Base-by-base conservation (phyloP, 1,140 invertebrate species). In the Drosophila serrata region DNA sequence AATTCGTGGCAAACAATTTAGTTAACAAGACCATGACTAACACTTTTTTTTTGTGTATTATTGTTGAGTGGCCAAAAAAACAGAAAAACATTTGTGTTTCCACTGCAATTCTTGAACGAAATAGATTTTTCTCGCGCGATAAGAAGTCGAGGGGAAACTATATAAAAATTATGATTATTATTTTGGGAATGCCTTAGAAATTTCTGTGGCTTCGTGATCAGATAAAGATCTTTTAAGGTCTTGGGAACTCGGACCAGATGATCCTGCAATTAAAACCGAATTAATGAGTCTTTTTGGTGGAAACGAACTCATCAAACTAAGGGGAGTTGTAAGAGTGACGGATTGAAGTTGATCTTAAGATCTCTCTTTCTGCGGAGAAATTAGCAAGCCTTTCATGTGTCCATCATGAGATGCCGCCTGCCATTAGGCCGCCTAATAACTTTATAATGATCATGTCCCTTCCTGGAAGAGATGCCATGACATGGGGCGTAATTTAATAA, bases 21-120 rank as follows among this genome's bases (percentile, higher is more conserved):
- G 86, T 90, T 90, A 90, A 90, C 85, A 90, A 90, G 85, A 70
- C 86, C 86, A 90, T 90, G 85, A 90, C 85, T 85, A 90, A 90
- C 85, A 90, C 85, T 90, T 90, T 90, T 88, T n/a, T 86, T 40
- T 60, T 77, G 9, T 49, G 48, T 49, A 55, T 37, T 55, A 33
- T 55, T 37, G 19, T 77, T 55, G 82, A 87, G 79, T 82, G 84
- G 72, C 75, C 84, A 64, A 73, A 76, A 75, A 45, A 24, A 24
- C 2, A 24, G 4, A 24, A 24, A 24, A 86, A 68, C 43, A 70
- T 60, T 59, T 68, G 39, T 68, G 42, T 51, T 37, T 67, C 39
- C 74, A 64, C 85, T 85, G 81, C 86, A 90, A 90, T 90, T 85
- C 75, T 29, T 72, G 35, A 3, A 35, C 33, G 45, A 55, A 40